Percentiles rank a stretch among this genome's conserved stretches.
These are phyloP conservation scores for Punctoribates punctum DNA, from an alignment of 2,888 invertebrate genomes.

Conservation along the genomic window DNA sequence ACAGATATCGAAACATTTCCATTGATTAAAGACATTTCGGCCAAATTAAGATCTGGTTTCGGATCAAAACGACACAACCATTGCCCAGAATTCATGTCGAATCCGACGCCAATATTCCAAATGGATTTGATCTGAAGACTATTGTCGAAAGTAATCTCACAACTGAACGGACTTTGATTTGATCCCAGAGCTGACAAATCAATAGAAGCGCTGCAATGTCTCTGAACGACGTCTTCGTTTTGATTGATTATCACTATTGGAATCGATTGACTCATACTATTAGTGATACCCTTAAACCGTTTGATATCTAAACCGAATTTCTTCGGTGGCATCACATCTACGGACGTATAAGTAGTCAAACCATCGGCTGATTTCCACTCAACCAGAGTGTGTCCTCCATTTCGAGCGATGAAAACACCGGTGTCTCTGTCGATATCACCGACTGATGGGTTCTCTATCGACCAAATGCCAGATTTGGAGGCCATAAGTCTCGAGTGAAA, in stretches of 20 bases:
- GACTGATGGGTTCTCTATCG: neutral
- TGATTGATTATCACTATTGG: conserved; percentile 5
- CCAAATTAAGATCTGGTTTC: neutral
- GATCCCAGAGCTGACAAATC: neutral
- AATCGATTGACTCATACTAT: neutral
- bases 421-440: conserved; percentile 1
- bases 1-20: conserved; percentile 28
- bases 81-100: neutral
- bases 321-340: conserved; percentile 7
- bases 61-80: conserved; percentile 32
- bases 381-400: conserved; percentile 2
- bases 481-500: neutral
- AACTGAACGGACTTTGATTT: conserved; percentile 12
- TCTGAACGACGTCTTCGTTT: neutral
- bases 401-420: conserved; percentile 14
- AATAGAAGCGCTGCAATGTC: neutral
- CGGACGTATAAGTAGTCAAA: conserved; percentile 1
- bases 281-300: conserved; percentile 7
- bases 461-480: conserved; percentile 16
- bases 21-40: conserved; percentile 17
- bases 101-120: conserved; percentile 24
- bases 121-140: neutral
- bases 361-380: conserved; percentile 4
- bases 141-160: conserved; percentile 34
- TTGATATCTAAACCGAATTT: neutral